Conservation (phyloP, 2,888 invertebrate genomes). For the Ichneumoninae sp. region DNA sequence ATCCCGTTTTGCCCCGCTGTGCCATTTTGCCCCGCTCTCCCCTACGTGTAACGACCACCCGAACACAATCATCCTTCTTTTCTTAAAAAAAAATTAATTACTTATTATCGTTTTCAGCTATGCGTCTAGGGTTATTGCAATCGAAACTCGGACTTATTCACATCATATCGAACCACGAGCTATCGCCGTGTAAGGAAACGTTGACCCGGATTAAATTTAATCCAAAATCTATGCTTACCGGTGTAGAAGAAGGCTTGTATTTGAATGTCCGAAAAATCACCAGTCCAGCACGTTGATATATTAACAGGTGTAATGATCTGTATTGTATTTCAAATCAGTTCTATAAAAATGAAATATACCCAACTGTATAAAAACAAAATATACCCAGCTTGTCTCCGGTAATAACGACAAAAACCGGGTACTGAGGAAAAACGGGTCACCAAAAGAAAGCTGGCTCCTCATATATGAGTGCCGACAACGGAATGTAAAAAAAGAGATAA, state of each 20-base stretch:
- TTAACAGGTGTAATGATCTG: no score
- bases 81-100: no score
- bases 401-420: no score
- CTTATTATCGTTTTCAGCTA: not conserved
- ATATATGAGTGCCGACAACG: no score
- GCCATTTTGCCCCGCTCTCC: no score
- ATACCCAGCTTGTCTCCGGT: conserved; percentile 77
- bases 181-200: conserved; percentile 71
- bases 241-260: conserved; percentile 69
- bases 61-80: not conserved
- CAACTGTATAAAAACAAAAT: conserved; percentile 12
- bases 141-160: conserved; percentile 73
- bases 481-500: no score
- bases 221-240: conserved; percentile 68
- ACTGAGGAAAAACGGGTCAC: no score
- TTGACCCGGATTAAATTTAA: conserved; percentile 71
- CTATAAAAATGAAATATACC: no score
- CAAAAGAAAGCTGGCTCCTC: no score
- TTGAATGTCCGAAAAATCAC: conserved; percentile 70
- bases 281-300: no score
- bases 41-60: not conserved
- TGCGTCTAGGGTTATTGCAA: conserved; percentile 75
- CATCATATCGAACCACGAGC: conserved; percentile 74
- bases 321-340: conserved; percentile 68
- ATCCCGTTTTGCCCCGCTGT: no score